phyloP scores from a whole-genome alignment of 2,113 vertebrate genomes.

The Hyperoodon ampullatus region DNA sequence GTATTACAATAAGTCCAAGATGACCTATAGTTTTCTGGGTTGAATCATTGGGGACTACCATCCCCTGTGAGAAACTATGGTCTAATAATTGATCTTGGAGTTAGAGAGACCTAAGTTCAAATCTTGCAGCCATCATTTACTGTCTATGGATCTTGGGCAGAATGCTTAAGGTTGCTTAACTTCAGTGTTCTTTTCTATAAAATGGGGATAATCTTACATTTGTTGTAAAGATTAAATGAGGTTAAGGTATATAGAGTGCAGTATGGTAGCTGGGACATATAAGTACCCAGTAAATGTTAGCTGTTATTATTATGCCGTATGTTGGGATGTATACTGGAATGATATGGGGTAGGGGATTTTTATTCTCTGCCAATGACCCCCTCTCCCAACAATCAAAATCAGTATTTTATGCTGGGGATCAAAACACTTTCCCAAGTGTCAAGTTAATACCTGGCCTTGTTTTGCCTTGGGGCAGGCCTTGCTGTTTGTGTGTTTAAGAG shows the following conservation, averaged over 20 bases:
- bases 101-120: conserved; percentile 23
- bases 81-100: neutral
- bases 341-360: neutral
- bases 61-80: neutral
- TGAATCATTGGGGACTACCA: conserved; percentile 24
- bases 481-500: conserved; percentile 22
- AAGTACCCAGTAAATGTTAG: neutral
- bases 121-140: neutral
- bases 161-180: neutral
- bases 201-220: neutral
- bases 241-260: neutral
- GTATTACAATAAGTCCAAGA: neutral
- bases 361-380: neutral
- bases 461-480: neutral
- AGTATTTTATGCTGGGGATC: neutral
- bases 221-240: conserved; percentile 14
- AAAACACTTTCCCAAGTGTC: neutral
- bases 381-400: neutral
- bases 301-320: neutral
- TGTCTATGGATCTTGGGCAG: neutral
- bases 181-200: neutral
- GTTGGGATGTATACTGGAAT: neutral
- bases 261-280: neutral
- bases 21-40: neutral
- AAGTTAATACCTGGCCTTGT: neutral